These are phyloP conservation scores for Vicugna pacos DNA, from an alignment of 2,113 vertebrate genomes.

Conservation along the genomic window DNA sequence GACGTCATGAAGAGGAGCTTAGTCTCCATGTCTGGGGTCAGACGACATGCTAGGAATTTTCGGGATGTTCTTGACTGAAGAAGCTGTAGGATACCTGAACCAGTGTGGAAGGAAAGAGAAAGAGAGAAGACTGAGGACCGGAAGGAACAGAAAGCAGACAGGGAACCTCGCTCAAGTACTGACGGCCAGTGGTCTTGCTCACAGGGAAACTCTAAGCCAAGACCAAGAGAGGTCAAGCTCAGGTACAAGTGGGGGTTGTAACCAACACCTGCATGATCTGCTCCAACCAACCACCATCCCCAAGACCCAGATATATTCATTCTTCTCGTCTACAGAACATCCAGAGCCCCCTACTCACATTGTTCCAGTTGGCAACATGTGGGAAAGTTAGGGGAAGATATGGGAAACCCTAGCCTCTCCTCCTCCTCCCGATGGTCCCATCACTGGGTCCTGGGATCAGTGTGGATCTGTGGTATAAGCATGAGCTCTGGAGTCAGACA, in stretches of 20 bases:
- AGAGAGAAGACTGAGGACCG: neutral
- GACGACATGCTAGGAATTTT: constrained; percentile 97
- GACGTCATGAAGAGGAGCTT: constrained; percentile 99
- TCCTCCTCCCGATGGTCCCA: neutral
- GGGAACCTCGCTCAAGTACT: neutral
- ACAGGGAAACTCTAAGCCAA: neutral
- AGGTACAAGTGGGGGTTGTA: neutral
- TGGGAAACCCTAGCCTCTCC: neutral
- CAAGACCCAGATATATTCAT: neutral
- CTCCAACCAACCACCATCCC: neutral
- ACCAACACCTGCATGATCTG: neutral
- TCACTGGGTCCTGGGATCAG: neutral
- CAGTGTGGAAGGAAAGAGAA: neutral
- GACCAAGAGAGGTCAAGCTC: neutral
- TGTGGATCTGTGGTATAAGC: neutral
- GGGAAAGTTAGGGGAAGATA: neutral
- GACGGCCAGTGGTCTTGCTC: neutral
- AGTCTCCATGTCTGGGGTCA: constrained; percentile 99
- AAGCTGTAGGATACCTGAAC: constrained; percentile 94
- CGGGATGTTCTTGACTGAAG: constrained; percentile 96
- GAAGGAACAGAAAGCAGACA: neutral
- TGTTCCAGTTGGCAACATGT: neutral
- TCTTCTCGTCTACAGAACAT: neutral
- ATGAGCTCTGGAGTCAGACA: neutral
- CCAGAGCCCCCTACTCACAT: neutral